Evolutionary conservation across 2,888 invertebrate genomes (phyloP), one percentile per base, ranked within the genome.

Genomic region (Apotomis capreana): DNA sequence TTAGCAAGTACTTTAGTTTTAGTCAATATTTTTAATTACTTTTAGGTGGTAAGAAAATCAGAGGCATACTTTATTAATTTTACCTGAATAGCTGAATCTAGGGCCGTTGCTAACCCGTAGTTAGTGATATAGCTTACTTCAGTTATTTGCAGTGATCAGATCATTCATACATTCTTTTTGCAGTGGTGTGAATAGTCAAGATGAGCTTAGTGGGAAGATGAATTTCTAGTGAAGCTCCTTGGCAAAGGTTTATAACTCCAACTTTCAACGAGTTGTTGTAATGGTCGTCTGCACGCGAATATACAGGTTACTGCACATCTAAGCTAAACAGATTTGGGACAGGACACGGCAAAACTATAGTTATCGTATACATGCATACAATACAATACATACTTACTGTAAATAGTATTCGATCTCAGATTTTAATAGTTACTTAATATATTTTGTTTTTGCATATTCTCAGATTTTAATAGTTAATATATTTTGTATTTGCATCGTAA

Each of bases 271-370:
- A 57, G 44, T 12, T 46, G 37, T 37, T 46, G 37, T 37, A 61
- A 49, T 61, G 4, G 1, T 65, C 9, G 15, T 64, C 58, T 58
- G 15, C 52, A 36, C 44, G 59, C 54, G 12, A 49, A 36, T 15
- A 54, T 15, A 55, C 60, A 36, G 60, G 55, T 64, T 55, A 64
- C 54, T 59, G 13, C 13, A 36, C 54, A 64, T 69, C 58, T 64
- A 59, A 69, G 59, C 73, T 73, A 64, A 64, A 73, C 73, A 73
- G 63, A 68, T 26, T 54, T n/a, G 61, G 62, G 46, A 69, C 44
- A 61, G 46, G 37, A 65, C 55, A 65, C 44, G 26, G 36, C 55
- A 65, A 57, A 57, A 55, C 60, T 13, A 37, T 10, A 3, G 54
- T 65, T 65, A 65, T 44, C 12, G 8, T 55, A n/a, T 54, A 57